Evolutionary conservation across 2,888 invertebrate species (phyloP), one percentile per base, ranked within the genome.

Genomic region (Phorcus lineatus): DNA sequence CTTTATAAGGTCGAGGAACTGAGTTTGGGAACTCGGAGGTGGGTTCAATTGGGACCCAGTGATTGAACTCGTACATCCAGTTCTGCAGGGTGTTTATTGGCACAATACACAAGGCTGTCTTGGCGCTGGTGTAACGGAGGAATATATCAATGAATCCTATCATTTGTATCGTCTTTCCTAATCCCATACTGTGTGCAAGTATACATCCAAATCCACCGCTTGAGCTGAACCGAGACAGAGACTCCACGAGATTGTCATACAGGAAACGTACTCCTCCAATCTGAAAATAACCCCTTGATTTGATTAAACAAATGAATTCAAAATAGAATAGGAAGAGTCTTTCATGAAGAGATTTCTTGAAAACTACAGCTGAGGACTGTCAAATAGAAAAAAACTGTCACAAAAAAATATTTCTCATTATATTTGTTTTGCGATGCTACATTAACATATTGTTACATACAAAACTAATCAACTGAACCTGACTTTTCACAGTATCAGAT

Each of bases 51-150:
- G 99, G 99, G 80, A 98, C 94, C 99, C 99, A 99, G 96, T 97
- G 97, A 92, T 99, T 98, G 92, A 97, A 99, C 93, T 99, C 99
- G 1, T 97, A 96, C 88, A 97, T 94, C 99, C 99, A 99, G 94
- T 99, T 99, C 93, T 99, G 99, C 83, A 99, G 94, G 0, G 99
- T 99, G 93, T 99, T 99, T 82, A 99, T 98, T 11, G 99, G 99
- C 95, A 99, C 99, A 86, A 99, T 98, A 91, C 98, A 97, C 55
- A 99, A 94, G 0, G 99, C 97, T 17, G 96, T 97, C 92, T 96
- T 97, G 6, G 97, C 97, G 31, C 95, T 95, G 0, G 98, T 98
- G 92, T 97, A 96, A 77, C 98, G 94, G 87, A 99, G 95, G 93
- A 99, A 98, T 89, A 99, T 96, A 94, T 99, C 99, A 92, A 97